Percentiles rank a stretch among this genome's conserved stretches.
Conservation (phyloP, 2,888 invertebrate genomes). For the Ptychoptera albimana region DNA sequence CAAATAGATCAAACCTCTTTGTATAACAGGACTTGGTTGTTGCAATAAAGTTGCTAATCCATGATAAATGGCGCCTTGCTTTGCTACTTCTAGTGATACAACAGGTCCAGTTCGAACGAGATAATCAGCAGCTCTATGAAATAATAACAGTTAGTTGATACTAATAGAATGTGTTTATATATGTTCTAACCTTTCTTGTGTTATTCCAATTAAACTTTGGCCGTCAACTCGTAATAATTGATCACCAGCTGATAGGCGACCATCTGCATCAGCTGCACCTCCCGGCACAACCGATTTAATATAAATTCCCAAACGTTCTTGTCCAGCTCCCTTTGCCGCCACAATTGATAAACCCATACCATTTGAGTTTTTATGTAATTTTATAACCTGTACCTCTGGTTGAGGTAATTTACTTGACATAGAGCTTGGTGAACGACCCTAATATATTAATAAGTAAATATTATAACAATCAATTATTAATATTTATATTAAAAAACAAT, state of each 20-base stretch:
- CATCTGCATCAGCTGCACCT: conserved; percentile 84
- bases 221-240: conserved; percentile 94
- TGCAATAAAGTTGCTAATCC: conserved; percentile 85
- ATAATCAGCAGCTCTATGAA: conserved; percentile 77
- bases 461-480: neutral
- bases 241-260: conserved; percentile 90
- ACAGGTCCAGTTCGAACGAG: conserved; percentile 86
- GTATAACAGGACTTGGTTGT: conserved; percentile 74
- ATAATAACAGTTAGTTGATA: too few relatives aligned
- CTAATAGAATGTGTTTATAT: too few relatives aligned
- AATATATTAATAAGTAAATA: conserved; percentile 9
- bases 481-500: neutral
- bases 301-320: conserved; percentile 85
- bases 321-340: conserved; percentile 81
- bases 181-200: conserved; percentile 66
- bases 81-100: conserved; percentile 90
- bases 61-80: conserved; percentile 94
- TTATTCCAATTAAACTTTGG: conserved; percentile 77
- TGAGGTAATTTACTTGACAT: conserved; percentile 44
- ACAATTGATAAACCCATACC: conserved; percentile 99
- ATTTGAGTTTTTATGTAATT: conserved; percentile 83
- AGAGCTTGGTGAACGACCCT: conserved; percentile 49
- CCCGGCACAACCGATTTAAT: conserved; percentile 96
- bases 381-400: conserved; percentile 68
- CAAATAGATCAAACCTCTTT: conserved; percentile 42